phyloP scores from a whole-genome alignment of 2,888 invertebrate species.

The Griposia aprilina region DNA sequence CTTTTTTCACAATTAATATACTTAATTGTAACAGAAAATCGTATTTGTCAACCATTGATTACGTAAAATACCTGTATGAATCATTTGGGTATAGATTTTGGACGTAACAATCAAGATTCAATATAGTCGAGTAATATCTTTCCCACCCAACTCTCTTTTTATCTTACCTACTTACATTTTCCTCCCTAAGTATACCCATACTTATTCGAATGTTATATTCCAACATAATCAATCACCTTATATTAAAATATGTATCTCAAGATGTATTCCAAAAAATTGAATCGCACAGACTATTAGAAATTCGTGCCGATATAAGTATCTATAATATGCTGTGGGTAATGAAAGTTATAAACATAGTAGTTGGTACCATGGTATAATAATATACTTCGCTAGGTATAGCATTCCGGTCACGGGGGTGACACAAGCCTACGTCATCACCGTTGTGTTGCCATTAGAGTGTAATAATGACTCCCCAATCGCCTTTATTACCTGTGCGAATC shows the following conservation, averaged over 20 bases:
- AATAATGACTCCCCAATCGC: too few species aligned
- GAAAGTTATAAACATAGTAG: neutral
- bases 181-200: neutral
- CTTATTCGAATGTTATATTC: constrained; percentile 6
- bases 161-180: neutral
- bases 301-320: neutral
- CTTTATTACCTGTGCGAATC: too few species aligned
- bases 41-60: constrained; percentile 27
- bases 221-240: constrained; percentile 4
- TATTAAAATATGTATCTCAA: neutral
- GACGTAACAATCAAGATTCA: constrained; percentile 63
- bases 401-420: too few species aligned
- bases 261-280: neutral
- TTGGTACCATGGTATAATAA: too few species aligned
- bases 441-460: too few species aligned
- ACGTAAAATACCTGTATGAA: constrained; percentile 64
- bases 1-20: constrained; percentile 14
- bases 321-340: neutral
- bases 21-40: constrained; percentile 6
- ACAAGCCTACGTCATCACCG: too few species aligned
- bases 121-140: constrained; percentile 34
- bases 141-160: neutral
- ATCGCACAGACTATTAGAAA: neutral
- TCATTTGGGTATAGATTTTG: constrained; percentile 54
- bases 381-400: too few species aligned